phyloP scores from a whole-genome alignment of 2,113 vertebrate species.

The Chlorodrepanis virens region DNA sequence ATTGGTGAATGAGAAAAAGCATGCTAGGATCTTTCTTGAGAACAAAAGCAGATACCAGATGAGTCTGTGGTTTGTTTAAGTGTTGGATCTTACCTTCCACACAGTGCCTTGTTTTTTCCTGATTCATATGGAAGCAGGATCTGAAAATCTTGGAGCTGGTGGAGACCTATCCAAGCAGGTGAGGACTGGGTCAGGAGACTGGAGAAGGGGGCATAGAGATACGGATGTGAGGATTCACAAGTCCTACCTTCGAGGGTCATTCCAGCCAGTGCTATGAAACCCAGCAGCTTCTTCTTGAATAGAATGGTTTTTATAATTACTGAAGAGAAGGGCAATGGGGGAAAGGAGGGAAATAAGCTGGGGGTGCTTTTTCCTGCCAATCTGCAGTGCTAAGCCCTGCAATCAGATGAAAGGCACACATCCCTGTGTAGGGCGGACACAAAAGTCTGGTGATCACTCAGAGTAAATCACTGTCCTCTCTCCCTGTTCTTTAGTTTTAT shows the following conservation, averaged over 20 bases:
- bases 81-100: fast-evolving
- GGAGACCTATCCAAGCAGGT: not conserved
- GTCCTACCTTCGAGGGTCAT: not conserved
- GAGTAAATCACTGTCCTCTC: not conserved
- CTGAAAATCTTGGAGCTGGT: fast-evolving
- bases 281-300: fast-evolving
- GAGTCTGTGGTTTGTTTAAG: not conserved
- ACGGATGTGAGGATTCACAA: not conserved
- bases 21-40: not conserved
- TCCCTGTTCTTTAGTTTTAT: not conserved
- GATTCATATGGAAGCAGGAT: fast-evolving
- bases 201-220: fast-evolving
- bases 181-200: not conserved
- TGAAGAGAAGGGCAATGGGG: not conserved
- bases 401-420: not conserved
- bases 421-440: not conserved
- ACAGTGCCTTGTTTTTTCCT: fast-evolving
- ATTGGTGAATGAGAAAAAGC: not conserved
- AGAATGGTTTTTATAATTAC: not conserved
- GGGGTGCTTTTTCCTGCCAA: fast-evolving
- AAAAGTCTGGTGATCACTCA: not conserved
- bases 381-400: not conserved
- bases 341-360: not conserved
- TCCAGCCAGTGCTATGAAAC: not conserved
- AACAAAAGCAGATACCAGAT: not conserved